Percentiles rank a stretch among this genome's conserved stretches.
Conservation (phyloP, 2,797 vertebrate genomes). For the Ceyx erithaca region DNA sequence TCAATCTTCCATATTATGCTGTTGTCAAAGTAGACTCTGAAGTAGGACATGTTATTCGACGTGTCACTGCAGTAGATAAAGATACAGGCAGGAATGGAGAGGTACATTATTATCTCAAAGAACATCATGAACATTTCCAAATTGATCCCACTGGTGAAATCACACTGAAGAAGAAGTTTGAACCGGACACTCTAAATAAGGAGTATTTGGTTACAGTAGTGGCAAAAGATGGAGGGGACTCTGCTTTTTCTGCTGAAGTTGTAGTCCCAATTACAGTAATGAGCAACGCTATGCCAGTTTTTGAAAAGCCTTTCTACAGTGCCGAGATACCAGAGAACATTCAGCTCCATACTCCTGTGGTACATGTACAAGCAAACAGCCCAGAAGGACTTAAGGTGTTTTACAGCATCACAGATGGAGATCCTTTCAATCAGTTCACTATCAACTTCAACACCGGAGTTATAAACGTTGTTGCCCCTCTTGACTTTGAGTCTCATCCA, state of each 20-base stretch:
- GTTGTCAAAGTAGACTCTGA: constrained; percentile 90
- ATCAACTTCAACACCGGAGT: constrained; percentile 97
- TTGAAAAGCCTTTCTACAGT: constrained; percentile 96
- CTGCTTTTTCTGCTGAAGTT: constrained; percentile 87
- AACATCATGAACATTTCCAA: constrained; percentile 89
- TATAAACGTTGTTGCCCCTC: constrained; percentile 86
- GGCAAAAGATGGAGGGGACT: constrained; percentile 89
- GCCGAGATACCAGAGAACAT: constrained; percentile 94
- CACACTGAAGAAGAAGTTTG: constrained; percentile 88
- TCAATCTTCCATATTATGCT: constrained; percentile 94
- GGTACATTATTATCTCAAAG: constrained; percentile 88
- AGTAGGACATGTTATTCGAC: constrained; percentile 86
- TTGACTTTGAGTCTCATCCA: constrained; percentile 96
- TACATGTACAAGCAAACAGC: constrained; percentile 92
- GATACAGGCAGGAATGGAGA: constrained; percentile 88
- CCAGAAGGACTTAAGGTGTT: constrained; percentile 95
- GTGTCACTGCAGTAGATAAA: constrained; percentile 91
- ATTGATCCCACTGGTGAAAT: constrained; percentile 88
- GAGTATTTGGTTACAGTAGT: constrained; percentile 89
- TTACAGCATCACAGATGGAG: constrained; percentile 94
- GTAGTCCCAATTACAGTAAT: constrained; percentile 90
- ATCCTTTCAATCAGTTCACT: constrained; percentile 94
- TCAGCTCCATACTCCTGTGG: constrained; percentile 90
- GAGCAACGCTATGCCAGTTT: constrained; percentile 95
- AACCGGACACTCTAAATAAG: constrained; percentile 88